Base-by-base conservation (phyloP, 2,113 vertebrate species). In the Anoura caudifer region DNA sequence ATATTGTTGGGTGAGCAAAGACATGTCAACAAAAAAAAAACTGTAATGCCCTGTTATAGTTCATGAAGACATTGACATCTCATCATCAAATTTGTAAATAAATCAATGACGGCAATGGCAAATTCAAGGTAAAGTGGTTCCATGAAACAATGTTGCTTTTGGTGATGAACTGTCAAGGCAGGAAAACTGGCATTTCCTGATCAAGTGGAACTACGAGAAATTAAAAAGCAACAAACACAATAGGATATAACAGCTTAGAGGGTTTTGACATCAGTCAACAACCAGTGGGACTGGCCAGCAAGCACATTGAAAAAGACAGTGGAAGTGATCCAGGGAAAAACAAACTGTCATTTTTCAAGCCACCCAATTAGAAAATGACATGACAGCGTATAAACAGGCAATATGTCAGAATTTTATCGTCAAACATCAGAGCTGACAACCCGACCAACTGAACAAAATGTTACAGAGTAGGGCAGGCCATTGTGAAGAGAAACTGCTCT, bases 281-380 rank as follows among this genome's bases (percentile, higher is more conserved):
- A 84, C 47, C 61, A 41, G 24, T 43, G 38, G 69, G n/a, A 72
- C 47, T 84, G 20, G 11, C 67, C 28, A 72, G 76, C 82, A 76
- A 77, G 75, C 70, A 77, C 9, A 41, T 38, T 86, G 56, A 87
- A 65, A 88, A 14, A 69, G 75, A 87, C 3, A 50, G 28, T 77
- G 65, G 75, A 87, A 93, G 20, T 43, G 43, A 93, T 81, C 69
- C 56, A 80, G 87, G 38, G 63, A 90, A 96, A 54, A 87, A 93
- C 69, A 82, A 87, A 91, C 33, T 86, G 69, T 72, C 93, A 61
- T 76, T 90, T 92, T 95, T 97, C 43, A 83, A 96, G 65, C 63
- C 56, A 47, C n/a, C 50, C 31, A 90, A 65, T 89, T 82, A 83
- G 79, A 90, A 89, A 83, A 33, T 90, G 75, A 59, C 63, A 90